Conservation (phyloP, 2,888 invertebrate genomes). For the Metacarcinus magister region DNA sequence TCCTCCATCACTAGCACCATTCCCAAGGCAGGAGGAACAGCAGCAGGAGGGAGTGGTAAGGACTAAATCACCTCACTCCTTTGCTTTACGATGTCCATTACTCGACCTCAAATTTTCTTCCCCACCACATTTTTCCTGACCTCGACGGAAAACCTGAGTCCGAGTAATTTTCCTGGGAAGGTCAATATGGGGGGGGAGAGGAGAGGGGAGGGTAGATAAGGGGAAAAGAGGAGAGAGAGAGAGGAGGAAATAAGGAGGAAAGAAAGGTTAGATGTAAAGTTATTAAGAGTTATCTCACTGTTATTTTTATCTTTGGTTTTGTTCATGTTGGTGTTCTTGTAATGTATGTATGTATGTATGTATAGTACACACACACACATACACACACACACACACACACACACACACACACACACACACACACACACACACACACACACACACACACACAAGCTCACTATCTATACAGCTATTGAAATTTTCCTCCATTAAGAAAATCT, state of each 20-base stretch:
- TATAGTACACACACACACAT: background rate
- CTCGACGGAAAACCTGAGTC: background rate
- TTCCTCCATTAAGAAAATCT: background rate
- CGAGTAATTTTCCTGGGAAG: background rate
- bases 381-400: conserved; percentile 20
- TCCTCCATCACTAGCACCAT: background rate
- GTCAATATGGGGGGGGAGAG: background rate
- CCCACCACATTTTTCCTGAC: conserved; percentile 11
- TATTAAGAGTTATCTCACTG: too few relatives aligned
- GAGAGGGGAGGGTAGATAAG: too few relatives aligned
- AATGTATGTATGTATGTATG: background rate
- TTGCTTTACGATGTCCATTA: conserved; percentile 6
- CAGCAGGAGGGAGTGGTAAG: background rate
- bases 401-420: conserved; percentile 14
- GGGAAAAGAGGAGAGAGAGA: background rate
- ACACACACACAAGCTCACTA: conserved; percentile 15
- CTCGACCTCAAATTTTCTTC: conserved; percentile 6
- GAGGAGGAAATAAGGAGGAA: background rate
- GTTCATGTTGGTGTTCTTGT: background rate
- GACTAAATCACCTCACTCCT: conserved; percentile 31
- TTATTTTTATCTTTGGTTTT: background rate
- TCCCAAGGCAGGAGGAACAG: background rate
- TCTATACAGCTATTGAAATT: conserved; percentile 26
- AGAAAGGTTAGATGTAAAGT: background rate
- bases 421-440: conserved; percentile 26